Conservation (phyloP, 2,888 invertebrate genomes). For the Hipparchia semele region DNA sequence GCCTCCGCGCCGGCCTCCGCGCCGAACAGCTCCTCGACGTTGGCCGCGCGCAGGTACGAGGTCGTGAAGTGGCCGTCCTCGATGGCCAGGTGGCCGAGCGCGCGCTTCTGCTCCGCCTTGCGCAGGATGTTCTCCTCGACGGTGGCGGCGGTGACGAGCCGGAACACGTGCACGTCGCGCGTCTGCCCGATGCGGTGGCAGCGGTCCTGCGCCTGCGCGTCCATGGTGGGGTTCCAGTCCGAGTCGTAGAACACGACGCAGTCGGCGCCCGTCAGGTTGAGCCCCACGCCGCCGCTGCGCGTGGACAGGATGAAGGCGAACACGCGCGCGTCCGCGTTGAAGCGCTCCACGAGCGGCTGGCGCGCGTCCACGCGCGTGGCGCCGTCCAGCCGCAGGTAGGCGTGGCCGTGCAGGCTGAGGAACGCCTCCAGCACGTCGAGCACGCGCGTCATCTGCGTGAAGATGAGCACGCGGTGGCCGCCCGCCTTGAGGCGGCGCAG, state of each 20-base stretch:
- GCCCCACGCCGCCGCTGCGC: slow-evolving; percentile 98
- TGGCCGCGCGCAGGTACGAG: slow-evolving; percentile 91
- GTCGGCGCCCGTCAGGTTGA: slow-evolving; percentile 99
- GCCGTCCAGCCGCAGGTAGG: slow-evolving; percentile 98
- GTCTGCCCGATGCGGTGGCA: slow-evolving; percentile 99
- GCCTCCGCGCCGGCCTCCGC: slow-evolving; percentile 97
- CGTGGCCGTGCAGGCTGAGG: slow-evolving; percentile 97
- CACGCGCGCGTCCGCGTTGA: slow-evolving; percentile 96
- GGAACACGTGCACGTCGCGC: slow-evolving; percentile 98
- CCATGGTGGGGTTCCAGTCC: slow-evolving; percentile 99
- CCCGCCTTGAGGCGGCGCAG: slow-evolving; percentile 92
- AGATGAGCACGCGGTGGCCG: slow-evolving; percentile 96
- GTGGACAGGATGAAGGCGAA: slow-evolving; percentile 99
- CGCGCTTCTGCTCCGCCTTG: slow-evolving; percentile 98
- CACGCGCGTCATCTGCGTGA: slow-evolving; percentile 99
- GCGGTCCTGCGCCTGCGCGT: slow-evolving; percentile 96
- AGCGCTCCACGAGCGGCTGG: slow-evolving; percentile 97
- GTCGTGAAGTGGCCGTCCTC: slow-evolving; percentile 99
- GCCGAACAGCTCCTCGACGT: neutral
- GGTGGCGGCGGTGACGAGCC: slow-evolving; percentile 97
- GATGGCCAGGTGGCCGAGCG: slow-evolving; percentile 98
- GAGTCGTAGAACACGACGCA: slow-evolving; percentile 99
- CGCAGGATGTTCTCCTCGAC: slow-evolving; percentile 99
- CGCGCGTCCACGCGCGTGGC: slow-evolving; percentile 95
- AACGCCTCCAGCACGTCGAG: slow-evolving; percentile 98